phyloP scores from a whole-genome alignment of 2,113 vertebrate genomes.

The Nycticebus coucang region DNA sequence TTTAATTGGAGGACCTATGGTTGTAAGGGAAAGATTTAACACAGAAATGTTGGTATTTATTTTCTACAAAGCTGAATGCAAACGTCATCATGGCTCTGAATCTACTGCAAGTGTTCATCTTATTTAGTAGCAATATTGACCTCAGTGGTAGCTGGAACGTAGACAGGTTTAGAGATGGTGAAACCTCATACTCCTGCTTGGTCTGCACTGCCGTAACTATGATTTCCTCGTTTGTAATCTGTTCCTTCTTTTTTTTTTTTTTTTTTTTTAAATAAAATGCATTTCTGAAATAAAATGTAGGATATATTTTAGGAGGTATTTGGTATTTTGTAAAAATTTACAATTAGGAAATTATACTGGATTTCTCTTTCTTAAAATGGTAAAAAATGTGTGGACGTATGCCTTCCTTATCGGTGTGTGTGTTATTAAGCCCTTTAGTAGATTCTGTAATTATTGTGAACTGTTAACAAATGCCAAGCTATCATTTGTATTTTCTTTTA shows the following conservation, averaged over 20 bases:
- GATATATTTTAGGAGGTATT: constrained; percentile 82
- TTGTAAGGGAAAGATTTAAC: constrained; percentile 28
- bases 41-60: constrained; percentile 41
- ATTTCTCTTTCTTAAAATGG: constrained; percentile 63
- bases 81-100: neutral
- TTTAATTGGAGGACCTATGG: constrained; percentile 38
- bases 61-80: constrained; percentile 49
- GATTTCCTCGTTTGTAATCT: constrained; percentile 73
- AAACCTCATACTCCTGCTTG: constrained; percentile 39
- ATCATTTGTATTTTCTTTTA: constrained; percentile 10
- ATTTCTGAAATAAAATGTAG: constrained; percentile 84
- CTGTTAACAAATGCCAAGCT: constrained; percentile 39
- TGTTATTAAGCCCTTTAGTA: constrained; percentile 64
- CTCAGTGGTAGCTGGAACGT: constrained; percentile 23
- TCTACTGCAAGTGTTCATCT: constrained; percentile 62
- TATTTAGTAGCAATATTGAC: neutral
- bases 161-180: constrained; percentile 28
- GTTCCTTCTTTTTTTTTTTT: constrained; percentile 75
- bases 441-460: neutral
- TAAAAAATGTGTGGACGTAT: constrained; percentile 79
- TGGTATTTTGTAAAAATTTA: constrained; percentile 78
- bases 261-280: constrained; percentile 83
- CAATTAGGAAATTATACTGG: constrained; percentile 71
- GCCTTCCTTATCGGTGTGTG: constrained; percentile 66
- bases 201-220: constrained; percentile 59